phyloP scores from a whole-genome alignment of 2,797 vertebrate species.

The Danio aesculapii region DNA sequence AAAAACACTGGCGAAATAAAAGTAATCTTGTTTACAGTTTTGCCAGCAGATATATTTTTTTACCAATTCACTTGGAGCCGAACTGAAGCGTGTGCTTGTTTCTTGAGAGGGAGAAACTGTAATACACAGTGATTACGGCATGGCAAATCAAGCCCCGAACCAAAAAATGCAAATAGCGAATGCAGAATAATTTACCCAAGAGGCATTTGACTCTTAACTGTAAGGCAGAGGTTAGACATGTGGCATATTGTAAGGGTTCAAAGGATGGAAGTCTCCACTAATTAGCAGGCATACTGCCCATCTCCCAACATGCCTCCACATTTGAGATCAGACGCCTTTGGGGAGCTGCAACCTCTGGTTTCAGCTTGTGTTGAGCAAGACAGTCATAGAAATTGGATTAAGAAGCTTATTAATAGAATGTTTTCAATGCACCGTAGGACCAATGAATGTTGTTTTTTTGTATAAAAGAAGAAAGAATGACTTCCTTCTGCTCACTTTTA shows the following conservation, averaged over 20 bases:
- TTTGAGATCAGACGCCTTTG: slow-evolving; percentile 56
- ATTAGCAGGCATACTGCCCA: slow-evolving; percentile 57
- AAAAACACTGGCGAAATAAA: slow-evolving; percentile 21
- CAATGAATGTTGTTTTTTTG: slow-evolving; percentile 16
- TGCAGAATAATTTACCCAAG: slow-evolving; percentile 53
- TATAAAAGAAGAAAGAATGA: not conserved
- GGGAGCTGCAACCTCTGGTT: slow-evolving; percentile 47
- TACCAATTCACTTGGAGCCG: not conserved
- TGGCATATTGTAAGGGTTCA: slow-evolving; percentile 56
- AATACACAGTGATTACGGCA: slow-evolving; percentile 30
- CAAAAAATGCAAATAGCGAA: slow-evolving; percentile 56
- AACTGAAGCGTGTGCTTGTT: slow-evolving; percentile 2
- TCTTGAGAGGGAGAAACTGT: slow-evolving; percentile 31
- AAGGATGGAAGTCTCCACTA: slow-evolving; percentile 54
- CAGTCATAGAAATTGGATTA: slow-evolving; percentile 52
- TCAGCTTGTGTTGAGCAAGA: slow-evolving; percentile 41
- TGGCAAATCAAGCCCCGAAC: slow-evolving; percentile 29
- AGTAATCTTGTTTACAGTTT: slow-evolving; percentile 23
- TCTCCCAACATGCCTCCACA: slow-evolving; percentile 53
- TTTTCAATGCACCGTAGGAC: slow-evolving; percentile 25
- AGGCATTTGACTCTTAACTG: slow-evolving; percentile 54
- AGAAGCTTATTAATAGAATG: slow-evolving; percentile 48
- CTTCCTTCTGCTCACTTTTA: slow-evolving; percentile 15
- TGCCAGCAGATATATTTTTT: slow-evolving; percentile 35
- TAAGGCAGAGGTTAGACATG: slow-evolving; percentile 62